Evolutionary conservation across 2,113 vertebrate genomes (phyloP).

Genomic region (Castor canadensis): DNA sequence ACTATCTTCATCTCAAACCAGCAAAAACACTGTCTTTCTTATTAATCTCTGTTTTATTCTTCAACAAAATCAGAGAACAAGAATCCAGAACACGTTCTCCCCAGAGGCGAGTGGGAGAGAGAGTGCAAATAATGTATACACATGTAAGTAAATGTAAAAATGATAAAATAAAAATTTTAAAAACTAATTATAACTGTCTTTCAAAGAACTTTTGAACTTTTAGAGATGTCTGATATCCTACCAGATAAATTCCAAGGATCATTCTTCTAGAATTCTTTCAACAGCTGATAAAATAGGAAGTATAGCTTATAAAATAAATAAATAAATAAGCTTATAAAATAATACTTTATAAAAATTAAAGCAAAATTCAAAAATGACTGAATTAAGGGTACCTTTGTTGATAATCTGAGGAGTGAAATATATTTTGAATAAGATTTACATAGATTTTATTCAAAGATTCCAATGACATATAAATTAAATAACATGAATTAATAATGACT

Average conservation of each 20-base stretch:
- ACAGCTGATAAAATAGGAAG: not conserved
- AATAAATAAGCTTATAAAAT: not conserved
- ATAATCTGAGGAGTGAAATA: not conserved
- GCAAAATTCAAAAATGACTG: not conserved
- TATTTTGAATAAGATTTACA: not conserved
- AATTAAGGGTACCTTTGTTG: not conserved
- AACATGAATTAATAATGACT: not conserved
- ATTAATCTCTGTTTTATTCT: no score
- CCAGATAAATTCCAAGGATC: not conserved
- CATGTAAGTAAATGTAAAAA: no score
- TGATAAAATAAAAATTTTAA: no score
- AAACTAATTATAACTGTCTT: not conserved
- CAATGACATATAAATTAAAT: not conserved
- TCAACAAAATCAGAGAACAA: no score
- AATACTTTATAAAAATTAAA: not conserved
- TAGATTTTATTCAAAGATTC: not conserved
- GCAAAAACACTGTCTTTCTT: no score
- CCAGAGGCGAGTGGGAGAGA: no score
- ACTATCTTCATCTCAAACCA: no score
- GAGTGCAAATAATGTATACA: no score
- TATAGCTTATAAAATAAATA: not conserved
- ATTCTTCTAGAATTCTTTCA: not conserved
- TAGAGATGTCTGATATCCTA: constrained; percentile 13
- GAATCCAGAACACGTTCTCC: no score
- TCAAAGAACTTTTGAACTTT: constrained; percentile 19